phyloP scores from a whole-genome alignment of 2,797 vertebrate genomes.

The Gastrophryne carolinensis region DNA sequence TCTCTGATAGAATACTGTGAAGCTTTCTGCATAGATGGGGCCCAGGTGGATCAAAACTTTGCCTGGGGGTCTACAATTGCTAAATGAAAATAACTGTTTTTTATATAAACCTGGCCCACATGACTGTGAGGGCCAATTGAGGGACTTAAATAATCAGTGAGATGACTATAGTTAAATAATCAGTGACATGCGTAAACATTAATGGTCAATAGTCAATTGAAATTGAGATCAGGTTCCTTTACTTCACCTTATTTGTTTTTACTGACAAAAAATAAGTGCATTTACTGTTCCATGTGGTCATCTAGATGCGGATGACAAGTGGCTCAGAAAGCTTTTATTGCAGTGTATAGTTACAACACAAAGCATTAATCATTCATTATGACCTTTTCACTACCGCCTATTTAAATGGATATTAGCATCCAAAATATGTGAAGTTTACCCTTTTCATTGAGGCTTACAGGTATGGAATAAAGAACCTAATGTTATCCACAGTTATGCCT shows the following conservation, averaged over 20 bases:
- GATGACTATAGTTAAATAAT: too few relatives aligned
- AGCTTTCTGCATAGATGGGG: too few relatives aligned
- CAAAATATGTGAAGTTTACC: conserved; percentile 40
- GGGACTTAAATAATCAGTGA: too few relatives aligned
- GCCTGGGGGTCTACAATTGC: too few relatives aligned
- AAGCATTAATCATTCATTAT: conserved; percentile 50
- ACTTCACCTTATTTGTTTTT: too few relatives aligned
- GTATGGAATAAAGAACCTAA: conserved; percentile 13
- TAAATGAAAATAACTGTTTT: too few relatives aligned
- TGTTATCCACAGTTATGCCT: not conserved
- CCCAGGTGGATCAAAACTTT: too few relatives aligned
- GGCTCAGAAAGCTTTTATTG: conserved; percentile 36
- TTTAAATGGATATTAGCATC: conserved; percentile 45
- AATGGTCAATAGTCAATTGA: not conserved
- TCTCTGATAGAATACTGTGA: too few relatives aligned
- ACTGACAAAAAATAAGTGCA: not conserved
- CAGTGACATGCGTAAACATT: too few relatives aligned
- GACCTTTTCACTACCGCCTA: conserved; percentile 45
- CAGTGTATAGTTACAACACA: conserved; percentile 33
- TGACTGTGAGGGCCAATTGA: too few relatives aligned
- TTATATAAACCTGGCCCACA: too few relatives aligned
- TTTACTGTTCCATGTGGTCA: not conserved
- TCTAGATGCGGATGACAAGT: conserved; percentile 24
- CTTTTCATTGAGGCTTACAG: conserved; percentile 39
- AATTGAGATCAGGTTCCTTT: not conserved